Conservation (phyloP, 2,113 vertebrate species). For the Rhinichthys klamathensis region DNA sequence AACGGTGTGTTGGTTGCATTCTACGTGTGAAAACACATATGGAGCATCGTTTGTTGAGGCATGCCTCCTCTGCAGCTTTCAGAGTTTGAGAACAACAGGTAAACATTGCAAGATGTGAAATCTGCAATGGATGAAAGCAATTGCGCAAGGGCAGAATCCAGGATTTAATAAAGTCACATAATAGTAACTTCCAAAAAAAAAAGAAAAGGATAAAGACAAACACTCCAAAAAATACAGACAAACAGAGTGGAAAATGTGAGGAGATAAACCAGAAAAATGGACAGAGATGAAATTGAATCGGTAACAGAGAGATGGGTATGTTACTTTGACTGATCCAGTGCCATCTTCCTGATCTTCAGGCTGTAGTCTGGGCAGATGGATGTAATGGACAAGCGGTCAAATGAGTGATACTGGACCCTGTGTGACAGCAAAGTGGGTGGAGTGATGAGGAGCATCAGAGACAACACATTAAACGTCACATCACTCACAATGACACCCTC, state of each 20-base stretch:
- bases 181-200: neutral
- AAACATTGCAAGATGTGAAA: conserved; percentile 13
- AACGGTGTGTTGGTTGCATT: neutral
- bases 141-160: neutral
- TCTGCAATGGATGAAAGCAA: neutral
- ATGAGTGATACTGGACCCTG: conserved; percentile 79
- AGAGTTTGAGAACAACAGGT: neutral
- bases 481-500: conserved; percentile 13
- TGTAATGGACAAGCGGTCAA: conserved; percentile 80
- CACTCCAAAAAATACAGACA: neutral
- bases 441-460: conserved; percentile 37
- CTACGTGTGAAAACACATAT: neutral
- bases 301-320: conserved; percentile 54
- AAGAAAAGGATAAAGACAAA: neutral
- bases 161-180: neutral
- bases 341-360: conserved; percentile 81
- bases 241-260: neutral
- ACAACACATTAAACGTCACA: conserved; percentile 37
- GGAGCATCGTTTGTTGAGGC: neutral
- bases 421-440: conserved; percentile 54
- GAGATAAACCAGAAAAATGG: neutral
- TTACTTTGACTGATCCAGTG: conserved; percentile 82
- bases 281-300: neutral
- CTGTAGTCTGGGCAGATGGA: conserved; percentile 82
- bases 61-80: conserved; percentile 2